Evolutionary conservation across 2,113 vertebrate species (phyloP).

Genomic region (Chionomys nivalis): DNA sequence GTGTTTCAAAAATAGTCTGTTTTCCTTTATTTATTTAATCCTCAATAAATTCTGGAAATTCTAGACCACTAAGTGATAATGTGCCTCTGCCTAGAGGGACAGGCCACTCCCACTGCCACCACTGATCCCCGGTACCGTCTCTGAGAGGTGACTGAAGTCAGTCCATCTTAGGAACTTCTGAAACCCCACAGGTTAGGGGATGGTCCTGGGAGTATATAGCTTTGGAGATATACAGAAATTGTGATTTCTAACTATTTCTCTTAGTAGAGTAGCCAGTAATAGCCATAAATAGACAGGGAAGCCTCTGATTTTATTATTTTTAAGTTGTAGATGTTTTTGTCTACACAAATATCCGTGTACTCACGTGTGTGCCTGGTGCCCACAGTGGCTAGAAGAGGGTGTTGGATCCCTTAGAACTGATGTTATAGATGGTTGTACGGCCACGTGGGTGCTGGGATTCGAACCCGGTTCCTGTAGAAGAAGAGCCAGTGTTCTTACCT

Average conservation of each 20-base stretch:
- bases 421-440: background rate
- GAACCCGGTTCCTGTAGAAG: background rate
- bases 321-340: background rate
- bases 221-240: background rate
- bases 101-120: background rate
- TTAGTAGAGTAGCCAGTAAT: background rate
- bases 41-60: background rate
- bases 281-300: background rate
- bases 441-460: background rate
- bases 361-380: background rate
- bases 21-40: background rate
- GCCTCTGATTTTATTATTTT: background rate
- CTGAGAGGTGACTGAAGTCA: background rate
- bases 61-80: background rate
- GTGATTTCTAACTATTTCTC: background rate
- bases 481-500: background rate
- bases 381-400: background rate
- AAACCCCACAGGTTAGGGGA: background rate
- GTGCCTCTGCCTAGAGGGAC: background rate
- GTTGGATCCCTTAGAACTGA: background rate
- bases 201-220: background rate
- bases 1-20: background rate
- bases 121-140: accelerated
- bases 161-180: background rate
- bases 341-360: no score